A percentile compares a stretch with the other conserved stretches of the same genome.
Conservation (phyloP, 2,797 vertebrate genomes). For the Scleropages formosus region DNA sequence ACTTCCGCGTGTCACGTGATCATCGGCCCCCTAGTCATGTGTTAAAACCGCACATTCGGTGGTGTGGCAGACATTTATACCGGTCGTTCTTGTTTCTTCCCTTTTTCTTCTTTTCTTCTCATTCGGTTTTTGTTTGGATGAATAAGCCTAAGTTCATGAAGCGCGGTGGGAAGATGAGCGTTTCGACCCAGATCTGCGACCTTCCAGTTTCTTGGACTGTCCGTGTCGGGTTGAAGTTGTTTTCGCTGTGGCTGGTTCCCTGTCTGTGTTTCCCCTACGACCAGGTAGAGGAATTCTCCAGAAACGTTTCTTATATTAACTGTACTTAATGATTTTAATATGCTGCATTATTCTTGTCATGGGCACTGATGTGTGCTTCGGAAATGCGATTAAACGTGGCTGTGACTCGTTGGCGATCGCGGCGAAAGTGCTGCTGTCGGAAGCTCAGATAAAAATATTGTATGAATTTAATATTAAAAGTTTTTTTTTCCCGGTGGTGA, state of each 20-base stretch:
- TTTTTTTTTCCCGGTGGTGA: neutral
- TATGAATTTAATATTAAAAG: conserved; percentile 43
- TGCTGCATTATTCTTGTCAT: neutral
- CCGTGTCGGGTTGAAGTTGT: conserved; percentile 23
- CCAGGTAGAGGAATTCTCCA: conserved; percentile 19
- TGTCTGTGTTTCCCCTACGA: conserved; percentile 5
- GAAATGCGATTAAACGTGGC: too few relatives aligned
- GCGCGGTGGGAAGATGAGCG: neutral
- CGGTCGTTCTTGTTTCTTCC: neutral
- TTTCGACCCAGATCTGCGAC: neutral
- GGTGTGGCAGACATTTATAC: neutral
- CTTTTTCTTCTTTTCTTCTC: too few relatives aligned
- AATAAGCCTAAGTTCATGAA: neutral
- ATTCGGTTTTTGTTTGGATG: neutral
- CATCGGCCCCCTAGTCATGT: neutral
- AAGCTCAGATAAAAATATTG: too few relatives aligned
- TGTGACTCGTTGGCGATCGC: too few relatives aligned
- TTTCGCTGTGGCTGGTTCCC: conserved; percentile 27
- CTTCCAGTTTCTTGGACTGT: conserved; percentile 37
- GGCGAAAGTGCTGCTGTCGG: too few relatives aligned
- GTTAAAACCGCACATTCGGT: neutral
- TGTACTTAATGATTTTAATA: too few relatives aligned
- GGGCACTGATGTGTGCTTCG: neutral
- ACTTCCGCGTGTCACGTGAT: conserved; percentile 12
- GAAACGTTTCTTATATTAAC: neutral